These are phyloP conservation scores for Eurystomus glaucurus DNA, from an alignment of 2,797 vertebrate genomes.

Conservation along the genomic window DNA sequence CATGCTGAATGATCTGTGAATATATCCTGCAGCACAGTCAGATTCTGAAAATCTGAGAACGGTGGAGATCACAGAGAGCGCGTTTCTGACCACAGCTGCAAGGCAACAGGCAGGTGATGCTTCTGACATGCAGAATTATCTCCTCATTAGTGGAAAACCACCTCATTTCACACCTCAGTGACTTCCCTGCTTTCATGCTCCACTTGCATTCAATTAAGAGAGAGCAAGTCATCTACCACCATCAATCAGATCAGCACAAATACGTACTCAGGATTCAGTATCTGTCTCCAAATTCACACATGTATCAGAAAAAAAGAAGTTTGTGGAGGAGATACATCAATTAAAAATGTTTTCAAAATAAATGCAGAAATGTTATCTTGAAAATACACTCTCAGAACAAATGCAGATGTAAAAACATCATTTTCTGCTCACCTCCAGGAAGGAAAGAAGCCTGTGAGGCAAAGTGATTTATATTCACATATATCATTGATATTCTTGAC, in stretches of 20 bases:
- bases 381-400: not conserved
- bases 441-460: not conserved
- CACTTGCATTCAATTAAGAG: slow-evolving; percentile 35
- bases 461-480: not conserved
- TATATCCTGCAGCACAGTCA: not conserved
- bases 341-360: not conserved
- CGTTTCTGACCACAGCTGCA: not conserved
- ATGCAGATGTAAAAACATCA: not conserved
- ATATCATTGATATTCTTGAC: not conserved
- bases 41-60: not conserved
- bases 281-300: slow-evolving; percentile 27
- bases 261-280: not conserved
- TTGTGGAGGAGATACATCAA: not conserved
- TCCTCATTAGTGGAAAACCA: slow-evolving; percentile 44
- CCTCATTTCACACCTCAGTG: slow-evolving; percentile 31
- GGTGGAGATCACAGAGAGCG: not conserved
- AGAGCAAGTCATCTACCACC: not conserved
- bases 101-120: slow-evolving; percentile 16
- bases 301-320: not conserved
- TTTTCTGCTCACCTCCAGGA: not conserved
- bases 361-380: not conserved
- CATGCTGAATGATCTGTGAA: not conserved
- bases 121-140: slow-evolving; percentile 50
- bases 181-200: slow-evolving; percentile 30
- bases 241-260: slow-evolving; percentile 13